phyloP scores from a whole-genome alignment of 2,113 vertebrate species.

The Sminthopsis crassicaudata region DNA sequence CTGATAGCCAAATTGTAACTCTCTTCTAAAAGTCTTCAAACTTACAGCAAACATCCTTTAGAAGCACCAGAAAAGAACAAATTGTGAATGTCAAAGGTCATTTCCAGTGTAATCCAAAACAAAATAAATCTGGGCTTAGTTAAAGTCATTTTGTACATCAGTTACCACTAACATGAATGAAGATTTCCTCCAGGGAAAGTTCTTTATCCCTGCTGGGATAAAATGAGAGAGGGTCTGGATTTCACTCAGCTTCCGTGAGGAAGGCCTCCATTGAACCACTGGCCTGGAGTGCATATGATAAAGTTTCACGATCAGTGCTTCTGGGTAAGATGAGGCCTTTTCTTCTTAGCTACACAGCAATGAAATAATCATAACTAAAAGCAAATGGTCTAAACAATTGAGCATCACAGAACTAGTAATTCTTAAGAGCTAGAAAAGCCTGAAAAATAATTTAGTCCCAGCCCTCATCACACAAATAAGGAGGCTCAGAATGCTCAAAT shows the following conservation, averaged over 20 bases:
- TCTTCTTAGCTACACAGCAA: not conserved
- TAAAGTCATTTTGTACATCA: not conserved
- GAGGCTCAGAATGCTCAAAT: not conserved
- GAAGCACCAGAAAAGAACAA: not conserved
- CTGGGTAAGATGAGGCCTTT: too few relatives aligned
- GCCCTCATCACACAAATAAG: not conserved
- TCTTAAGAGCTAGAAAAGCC: not conserved
- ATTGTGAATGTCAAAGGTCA: not conserved
- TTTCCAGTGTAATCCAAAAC: not conserved
- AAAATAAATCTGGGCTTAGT: not conserved
- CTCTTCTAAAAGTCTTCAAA: too few relatives aligned
- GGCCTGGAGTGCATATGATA: too few relatives aligned
- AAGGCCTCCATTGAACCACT: too few relatives aligned
- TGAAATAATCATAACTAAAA: not conserved
- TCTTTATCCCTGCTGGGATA: not conserved
- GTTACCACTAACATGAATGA: not conserved
- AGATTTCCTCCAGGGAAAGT: not conserved
- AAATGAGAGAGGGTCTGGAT: not conserved
- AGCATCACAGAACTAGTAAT: not conserved
- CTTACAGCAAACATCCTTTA: not conserved
- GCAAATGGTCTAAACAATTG: not conserved
- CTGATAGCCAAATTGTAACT: not conserved
- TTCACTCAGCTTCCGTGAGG: not conserved
- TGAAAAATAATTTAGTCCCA: not conserved
- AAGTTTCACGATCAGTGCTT: too few relatives aligned